Conservation (phyloP, 64 coral and sea anemone species). For the Orbicella faveolata region DNA sequence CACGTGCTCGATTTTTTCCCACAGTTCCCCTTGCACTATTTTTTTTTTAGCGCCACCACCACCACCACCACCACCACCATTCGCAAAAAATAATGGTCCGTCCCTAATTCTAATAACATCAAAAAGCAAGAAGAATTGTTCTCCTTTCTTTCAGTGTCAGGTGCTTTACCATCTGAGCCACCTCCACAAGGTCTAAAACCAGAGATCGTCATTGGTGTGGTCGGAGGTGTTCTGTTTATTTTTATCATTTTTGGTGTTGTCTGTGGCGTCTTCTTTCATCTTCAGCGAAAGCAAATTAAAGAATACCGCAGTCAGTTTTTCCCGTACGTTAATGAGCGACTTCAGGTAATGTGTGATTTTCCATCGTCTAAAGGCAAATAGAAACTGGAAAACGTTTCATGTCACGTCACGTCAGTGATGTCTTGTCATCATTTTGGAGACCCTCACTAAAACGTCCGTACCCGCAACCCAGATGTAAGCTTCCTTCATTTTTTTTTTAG, state of each 20-base stretch:
- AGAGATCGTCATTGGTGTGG: not conserved
- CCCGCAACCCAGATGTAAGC: too few relatives aligned
- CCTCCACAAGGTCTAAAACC: not conserved
- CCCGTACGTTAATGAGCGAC: not conserved
- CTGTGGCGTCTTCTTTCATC: not conserved
- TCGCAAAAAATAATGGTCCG: too few relatives aligned
- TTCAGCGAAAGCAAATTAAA: not conserved
- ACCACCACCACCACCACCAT: too few relatives aligned
- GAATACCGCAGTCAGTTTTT: slow-evolving; percentile 13
- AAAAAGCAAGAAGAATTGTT: not conserved
- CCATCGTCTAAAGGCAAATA: too few relatives aligned
- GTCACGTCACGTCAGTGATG: too few relatives aligned
- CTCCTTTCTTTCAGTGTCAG: not conserved
- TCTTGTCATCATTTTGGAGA: too few relatives aligned
- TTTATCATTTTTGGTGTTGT: not conserved
- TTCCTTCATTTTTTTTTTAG: not conserved
- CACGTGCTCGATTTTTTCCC: too few relatives aligned
- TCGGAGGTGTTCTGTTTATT: not conserved
- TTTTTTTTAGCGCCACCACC: too few relatives aligned
- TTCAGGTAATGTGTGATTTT: not conserved
- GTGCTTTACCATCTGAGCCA: too few relatives aligned
- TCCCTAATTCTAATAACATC: not conserved
- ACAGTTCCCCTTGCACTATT: too few relatives aligned
- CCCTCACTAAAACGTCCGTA: too few relatives aligned
- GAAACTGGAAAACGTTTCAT: too few relatives aligned